Evolutionary conservation across 2,113 vertebrate genomes (phyloP).

Genomic region (Petromus typicus): DNA sequence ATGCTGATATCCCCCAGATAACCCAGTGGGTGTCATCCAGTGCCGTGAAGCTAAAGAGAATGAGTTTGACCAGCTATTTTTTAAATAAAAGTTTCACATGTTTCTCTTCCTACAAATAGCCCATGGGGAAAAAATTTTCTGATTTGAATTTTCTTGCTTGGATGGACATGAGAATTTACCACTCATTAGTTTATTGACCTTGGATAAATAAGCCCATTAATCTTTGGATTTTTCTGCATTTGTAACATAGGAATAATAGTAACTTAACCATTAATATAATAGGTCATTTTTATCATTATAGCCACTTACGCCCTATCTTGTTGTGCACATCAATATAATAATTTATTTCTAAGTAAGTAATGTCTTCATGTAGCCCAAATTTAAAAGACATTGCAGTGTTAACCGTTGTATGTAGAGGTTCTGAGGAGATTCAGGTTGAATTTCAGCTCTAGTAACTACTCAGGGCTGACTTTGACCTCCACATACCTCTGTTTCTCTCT

Average conservation of each 20-base stretch:
- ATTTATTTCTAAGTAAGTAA: slow-evolving; percentile 51
- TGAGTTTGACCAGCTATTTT: slow-evolving; percentile 67
- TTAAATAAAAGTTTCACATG: slow-evolving; percentile 55
- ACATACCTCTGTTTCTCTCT: slow-evolving; percentile 32
- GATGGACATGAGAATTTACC: slow-evolving; percentile 64
- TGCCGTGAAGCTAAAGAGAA: slow-evolving; percentile 49
- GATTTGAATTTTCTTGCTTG: slow-evolving; percentile 67
- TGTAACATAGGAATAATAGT: slow-evolving; percentile 67
- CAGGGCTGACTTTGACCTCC: slow-evolving; percentile 30
- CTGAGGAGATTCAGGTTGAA: background rate
- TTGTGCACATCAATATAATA: background rate
- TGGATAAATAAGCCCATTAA: slow-evolving; percentile 76
- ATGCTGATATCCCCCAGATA: slow-evolving; percentile 62
- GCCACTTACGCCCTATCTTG: slow-evolving; percentile 8
- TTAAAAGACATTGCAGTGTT: background rate
- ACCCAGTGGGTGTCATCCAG: slow-evolving; percentile 51
- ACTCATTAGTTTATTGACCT: slow-evolving; percentile 80
- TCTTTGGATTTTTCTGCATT: slow-evolving; percentile 71
- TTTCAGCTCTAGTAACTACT: background rate
- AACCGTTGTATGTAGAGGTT: background rate
- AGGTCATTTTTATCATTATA: slow-evolving; percentile 67
- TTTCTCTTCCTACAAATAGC: slow-evolving; percentile 68
- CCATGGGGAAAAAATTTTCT: slow-evolving; percentile 68
- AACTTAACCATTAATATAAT: slow-evolving; percentile 72
- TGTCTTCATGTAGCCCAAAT: background rate